These are phyloP conservation scores for Myiagra hebetior DNA, from an alignment of 2,113 vertebrate genomes.

Conservation along the genomic window DNA sequence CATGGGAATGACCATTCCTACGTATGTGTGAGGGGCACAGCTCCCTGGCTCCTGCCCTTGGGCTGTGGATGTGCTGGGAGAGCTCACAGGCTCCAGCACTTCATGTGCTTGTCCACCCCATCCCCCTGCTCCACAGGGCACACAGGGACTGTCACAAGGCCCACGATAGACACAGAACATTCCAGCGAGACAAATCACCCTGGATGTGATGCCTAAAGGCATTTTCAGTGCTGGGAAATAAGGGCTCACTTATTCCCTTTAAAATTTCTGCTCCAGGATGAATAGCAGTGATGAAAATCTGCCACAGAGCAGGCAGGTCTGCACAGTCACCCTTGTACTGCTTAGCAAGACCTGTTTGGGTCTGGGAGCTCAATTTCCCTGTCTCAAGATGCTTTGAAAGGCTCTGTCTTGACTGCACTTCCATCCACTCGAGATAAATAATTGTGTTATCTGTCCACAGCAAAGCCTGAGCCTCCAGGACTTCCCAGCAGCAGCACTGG, in stretches of 20 bases:
- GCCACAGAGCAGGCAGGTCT: neutral
- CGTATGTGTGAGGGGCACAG: neutral
- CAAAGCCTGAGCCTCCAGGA: neutral
- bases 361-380: neutral
- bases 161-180: neutral
- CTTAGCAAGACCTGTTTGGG: neutral
- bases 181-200: neutral
- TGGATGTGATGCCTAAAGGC: neutral
- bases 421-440: neutral
- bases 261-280: neutral
- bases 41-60: neutral
- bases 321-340: neutral
- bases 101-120: neutral
- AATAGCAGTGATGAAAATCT: neutral
- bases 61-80: neutral
- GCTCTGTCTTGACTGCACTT: neutral
- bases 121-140: neutral
- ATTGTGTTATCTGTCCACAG: neutral
- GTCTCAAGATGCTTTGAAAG: neutral
- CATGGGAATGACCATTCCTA: neutral
- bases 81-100: neutral
- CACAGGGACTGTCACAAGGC: neutral
- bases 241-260: neutral
- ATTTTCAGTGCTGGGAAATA: neutral
- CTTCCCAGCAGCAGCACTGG: neutral